These are phyloP conservation scores for Diplodus sargus DNA, from an alignment of 2,797 vertebrate species.

Conservation along the genomic window DNA sequence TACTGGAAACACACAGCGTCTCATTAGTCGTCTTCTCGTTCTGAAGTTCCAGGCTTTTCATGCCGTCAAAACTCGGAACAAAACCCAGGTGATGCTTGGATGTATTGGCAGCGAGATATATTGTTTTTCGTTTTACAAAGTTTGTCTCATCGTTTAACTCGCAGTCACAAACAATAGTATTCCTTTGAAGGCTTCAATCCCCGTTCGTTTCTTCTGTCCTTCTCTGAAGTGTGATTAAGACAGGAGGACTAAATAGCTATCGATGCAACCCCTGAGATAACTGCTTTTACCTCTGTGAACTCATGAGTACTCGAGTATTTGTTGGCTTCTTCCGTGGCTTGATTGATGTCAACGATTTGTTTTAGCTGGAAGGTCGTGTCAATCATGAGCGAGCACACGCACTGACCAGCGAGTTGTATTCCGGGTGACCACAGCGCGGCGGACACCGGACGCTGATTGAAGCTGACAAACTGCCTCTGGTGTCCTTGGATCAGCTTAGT, in stretches of 20 bases:
- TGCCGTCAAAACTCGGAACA: not conserved
- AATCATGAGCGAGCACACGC: constrained; percentile 57
- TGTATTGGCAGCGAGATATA: not conserved
- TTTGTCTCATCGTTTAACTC: constrained; percentile 10
- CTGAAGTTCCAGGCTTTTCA: not conserved
- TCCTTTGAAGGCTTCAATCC: constrained; percentile 12
- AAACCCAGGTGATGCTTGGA: constrained; percentile 6
- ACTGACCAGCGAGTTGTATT: constrained; percentile 64
- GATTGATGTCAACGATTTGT: constrained; percentile 69
- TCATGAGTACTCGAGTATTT: constrained; percentile 58
- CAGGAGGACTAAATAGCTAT: constrained; percentile 23
- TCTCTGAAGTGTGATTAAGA: not conserved
- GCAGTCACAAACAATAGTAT: constrained; percentile 28
- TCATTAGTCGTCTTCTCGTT: constrained; percentile 14
- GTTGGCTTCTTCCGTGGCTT: constrained; percentile 34
- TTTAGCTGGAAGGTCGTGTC: constrained; percentile 68
- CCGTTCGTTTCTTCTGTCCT: constrained; percentile 5
- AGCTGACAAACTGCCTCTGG: constrained; percentile 71
- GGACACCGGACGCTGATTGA: constrained; percentile 67
- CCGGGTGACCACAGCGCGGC: constrained; percentile 65
- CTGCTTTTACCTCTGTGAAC: constrained; percentile 50
- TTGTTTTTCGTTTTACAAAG: constrained; percentile 12
- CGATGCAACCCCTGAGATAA: constrained; percentile 43
- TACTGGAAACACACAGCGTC: not conserved
- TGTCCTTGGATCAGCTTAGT: constrained; percentile 63